phyloP scores from a whole-genome alignment of 2,888 invertebrate genomes.

The Hartigia nigra region DNA sequence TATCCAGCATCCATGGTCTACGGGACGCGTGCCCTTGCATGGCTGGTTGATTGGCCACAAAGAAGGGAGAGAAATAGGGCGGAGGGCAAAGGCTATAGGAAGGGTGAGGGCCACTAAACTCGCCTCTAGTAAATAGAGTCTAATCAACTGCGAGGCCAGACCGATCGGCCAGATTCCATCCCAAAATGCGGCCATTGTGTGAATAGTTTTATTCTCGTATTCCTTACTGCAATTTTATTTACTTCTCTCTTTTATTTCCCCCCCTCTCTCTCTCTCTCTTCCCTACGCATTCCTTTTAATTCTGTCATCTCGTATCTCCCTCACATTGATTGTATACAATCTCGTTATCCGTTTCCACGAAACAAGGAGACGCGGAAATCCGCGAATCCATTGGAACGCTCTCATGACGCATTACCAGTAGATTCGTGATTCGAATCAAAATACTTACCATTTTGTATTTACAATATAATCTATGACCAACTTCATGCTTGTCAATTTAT shows the following conservation, averaged over 20 bases:
- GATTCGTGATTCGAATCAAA: not conserved
- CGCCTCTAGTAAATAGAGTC: conserved; percentile 64
- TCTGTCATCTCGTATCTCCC: not conserved
- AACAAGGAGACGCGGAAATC: not conserved
- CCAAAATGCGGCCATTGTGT: conserved; percentile 38
- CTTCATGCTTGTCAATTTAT: not conserved
- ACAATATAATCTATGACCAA: not conserved
- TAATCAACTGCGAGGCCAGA: conserved; percentile 62
- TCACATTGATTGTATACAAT: not conserved
- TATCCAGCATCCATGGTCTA: conserved; percentile 17
- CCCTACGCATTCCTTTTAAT: not conserved
- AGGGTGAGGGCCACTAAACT: conserved; percentile 51
- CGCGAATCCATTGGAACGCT: not conserved
- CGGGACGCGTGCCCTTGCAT: conserved; percentile 57
- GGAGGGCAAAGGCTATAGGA: conserved; percentile 33
- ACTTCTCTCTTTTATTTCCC: not conserved
- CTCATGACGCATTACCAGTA: not conserved
- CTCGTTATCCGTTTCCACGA: not conserved
- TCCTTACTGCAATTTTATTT: not conserved
- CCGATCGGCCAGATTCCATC: conserved; percentile 62
- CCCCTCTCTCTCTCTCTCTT: no score
- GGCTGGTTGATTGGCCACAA: conserved; percentile 64
- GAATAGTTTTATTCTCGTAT: not conserved
- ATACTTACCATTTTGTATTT: not conserved
- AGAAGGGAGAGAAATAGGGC: conserved; percentile 52